Evolutionary conservation across 2,888 invertebrate genomes (phyloP).

Genomic region (Sinhomidia bicolor): DNA sequence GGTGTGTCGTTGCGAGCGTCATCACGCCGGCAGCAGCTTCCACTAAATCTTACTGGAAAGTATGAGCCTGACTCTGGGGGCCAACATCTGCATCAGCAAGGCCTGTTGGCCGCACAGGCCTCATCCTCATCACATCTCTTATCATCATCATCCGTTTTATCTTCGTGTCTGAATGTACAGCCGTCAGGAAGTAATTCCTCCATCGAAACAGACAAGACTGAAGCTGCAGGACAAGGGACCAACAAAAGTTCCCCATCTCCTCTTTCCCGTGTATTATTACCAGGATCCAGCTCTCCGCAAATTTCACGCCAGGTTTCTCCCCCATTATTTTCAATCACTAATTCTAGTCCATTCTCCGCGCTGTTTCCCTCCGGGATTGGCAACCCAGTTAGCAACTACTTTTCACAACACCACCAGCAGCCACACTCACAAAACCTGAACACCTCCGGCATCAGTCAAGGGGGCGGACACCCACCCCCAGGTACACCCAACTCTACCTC

Average conservation of each 20-base stretch:
- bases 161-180: constrained; percentile 68
- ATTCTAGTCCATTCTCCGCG: constrained; percentile 77
- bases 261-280: constrained; percentile 67
- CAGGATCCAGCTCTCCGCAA: constrained; percentile 73
- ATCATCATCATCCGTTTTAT: constrained; percentile 59
- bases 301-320: constrained; percentile 75
- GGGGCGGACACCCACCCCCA: constrained; percentile 60
- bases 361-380: constrained; percentile 73
- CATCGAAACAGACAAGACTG: constrained; percentile 79
- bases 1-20: constrained; percentile 81
- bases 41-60: constrained; percentile 81
- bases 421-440: constrained; percentile 47
- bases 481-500: constrained; percentile 75
- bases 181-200: constrained; percentile 65
- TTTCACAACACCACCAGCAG: constrained; percentile 58
- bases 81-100: constrained; percentile 50
- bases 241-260: constrained; percentile 75
- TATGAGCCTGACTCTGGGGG: constrained; percentile 68
- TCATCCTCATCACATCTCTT: constrained; percentile 30
- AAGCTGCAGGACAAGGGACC: constrained; percentile 78
- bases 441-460: constrained; percentile 20
- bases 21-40: constrained; percentile 80
- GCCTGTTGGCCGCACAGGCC: constrained; percentile 62
- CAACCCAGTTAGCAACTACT: constrained; percentile 60
- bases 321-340: constrained; percentile 76